A percentile compares a stretch with the other conserved stretches of the same genome.
These are phyloP conservation scores for Subacronicta megacephala DNA, from an alignment of 2,888 invertebrate genomes.

Conservation along the genomic window DNA sequence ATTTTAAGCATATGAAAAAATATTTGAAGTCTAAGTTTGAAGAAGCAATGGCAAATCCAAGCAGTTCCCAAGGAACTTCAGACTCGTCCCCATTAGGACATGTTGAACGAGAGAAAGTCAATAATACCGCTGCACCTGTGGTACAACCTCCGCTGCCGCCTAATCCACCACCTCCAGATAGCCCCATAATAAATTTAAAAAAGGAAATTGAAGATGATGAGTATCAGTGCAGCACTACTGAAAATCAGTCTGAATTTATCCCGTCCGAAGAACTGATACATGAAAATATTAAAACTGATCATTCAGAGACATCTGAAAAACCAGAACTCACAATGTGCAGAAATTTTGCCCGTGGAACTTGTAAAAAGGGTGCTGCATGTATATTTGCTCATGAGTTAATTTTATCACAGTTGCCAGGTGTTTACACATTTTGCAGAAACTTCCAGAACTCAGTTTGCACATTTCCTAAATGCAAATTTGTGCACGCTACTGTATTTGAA, in stretches of 20 bases:
- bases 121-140: constrained; percentile 8
- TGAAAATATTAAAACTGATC: constrained; percentile 24
- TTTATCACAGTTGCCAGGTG: constrained; percentile 65
- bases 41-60: constrained; percentile 44
- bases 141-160: constrained; percentile 70
- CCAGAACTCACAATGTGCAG: constrained; percentile 66
- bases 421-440: constrained; percentile 77
- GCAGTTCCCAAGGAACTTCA: constrained; percentile 19
- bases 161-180: constrained; percentile 68
- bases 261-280: constrained; percentile 5
- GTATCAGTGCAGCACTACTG: constrained; percentile 23
- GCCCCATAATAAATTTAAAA: constrained; percentile 56
- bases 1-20: constrained; percentile 80
- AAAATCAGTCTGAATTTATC: constrained; percentile 10
- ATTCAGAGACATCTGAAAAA: constrained; percentile 13
- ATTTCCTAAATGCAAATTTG: constrained; percentile 72
- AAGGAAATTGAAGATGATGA: constrained; percentile 66
- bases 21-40: constrained; percentile 71
- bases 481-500: constrained; percentile 78
- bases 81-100: not conserved
- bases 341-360: constrained; percentile 74
- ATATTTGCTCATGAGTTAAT: constrained; percentile 73
- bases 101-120: constrained; percentile 22
- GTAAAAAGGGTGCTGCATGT: constrained; percentile 69
- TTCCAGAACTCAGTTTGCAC: constrained; percentile 73